A percentile compares a stretch with the other conserved stretches of the same genome.
Evolutionary conservation across 2,797 vertebrate genomes (phyloP).

Genomic region (Peromyscus aztecus): DNA sequence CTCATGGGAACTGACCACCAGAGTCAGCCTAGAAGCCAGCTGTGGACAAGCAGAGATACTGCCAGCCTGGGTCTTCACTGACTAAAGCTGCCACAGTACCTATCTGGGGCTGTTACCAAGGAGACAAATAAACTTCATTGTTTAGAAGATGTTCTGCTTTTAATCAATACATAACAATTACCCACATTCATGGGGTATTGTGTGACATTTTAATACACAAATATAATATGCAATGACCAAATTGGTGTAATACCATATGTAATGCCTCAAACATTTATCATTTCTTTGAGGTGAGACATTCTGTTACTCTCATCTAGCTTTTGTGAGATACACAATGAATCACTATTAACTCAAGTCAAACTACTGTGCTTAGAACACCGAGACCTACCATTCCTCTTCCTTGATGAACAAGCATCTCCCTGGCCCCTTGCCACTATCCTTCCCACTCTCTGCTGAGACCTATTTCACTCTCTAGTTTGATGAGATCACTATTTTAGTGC

Average conservation of each 20-base stretch:
- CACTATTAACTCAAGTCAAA: neutral
- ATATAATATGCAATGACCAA: neutral
- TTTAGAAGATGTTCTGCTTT: neutral
- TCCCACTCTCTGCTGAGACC: neutral
- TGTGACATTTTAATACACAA: neutral
- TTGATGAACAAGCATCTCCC: neutral
- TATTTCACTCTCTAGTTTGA: neutral
- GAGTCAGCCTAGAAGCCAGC: neutral
- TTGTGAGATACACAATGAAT: too few relatives aligned
- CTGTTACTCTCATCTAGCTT: neutral
- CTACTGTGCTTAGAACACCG: neutral
- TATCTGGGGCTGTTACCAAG: neutral
- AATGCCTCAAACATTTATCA: neutral
- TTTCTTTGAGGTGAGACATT: neutral
- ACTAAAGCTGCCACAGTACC: neutral
- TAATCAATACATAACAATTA: neutral
- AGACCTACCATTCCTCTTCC: neutral
- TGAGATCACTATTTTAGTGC: neutral
- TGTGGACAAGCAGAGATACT: neutral
- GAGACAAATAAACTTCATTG: slow-evolving; percentile 23
- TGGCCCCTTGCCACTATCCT: neutral
- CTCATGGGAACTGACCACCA: neutral
- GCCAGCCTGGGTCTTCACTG: neutral
- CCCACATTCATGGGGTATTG: too few relatives aligned
- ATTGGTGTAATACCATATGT: neutral